Percentiles rank a stretch among this genome's conserved stretches.
Conservation (phyloP, 2,113 vertebrate genomes). For the Uropsilus gracilis region DNA sequence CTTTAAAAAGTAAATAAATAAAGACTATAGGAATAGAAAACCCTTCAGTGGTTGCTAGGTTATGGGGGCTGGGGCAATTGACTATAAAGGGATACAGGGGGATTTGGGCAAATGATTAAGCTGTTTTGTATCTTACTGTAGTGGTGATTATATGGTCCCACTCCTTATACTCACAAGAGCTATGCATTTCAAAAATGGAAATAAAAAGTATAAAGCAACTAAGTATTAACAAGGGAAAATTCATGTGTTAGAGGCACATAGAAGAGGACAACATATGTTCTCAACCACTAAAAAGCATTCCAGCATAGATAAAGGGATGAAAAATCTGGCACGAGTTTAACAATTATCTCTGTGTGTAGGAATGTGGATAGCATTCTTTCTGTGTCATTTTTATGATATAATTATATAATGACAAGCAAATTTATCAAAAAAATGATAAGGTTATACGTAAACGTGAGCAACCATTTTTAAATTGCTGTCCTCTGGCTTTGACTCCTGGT, state of each 20-base stretch:
- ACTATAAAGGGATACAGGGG: background rate
- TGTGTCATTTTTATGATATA: background rate
- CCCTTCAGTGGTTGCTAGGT: background rate
- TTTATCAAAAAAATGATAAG: background rate
- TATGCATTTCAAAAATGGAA: background rate
- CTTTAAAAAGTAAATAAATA: too few species aligned
- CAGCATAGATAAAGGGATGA: background rate
- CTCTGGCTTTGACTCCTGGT: rapidly evolving
- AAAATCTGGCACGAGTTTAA: background rate
- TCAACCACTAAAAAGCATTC: background rate
- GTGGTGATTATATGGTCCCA: background rate
- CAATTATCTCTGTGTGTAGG: background rate
- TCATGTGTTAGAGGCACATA: background rate
- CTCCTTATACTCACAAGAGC: background rate
- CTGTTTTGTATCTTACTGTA: background rate
- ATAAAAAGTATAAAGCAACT: background rate
- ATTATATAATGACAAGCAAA: background rate
- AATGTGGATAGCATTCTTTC: background rate
- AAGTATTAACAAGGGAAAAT: background rate
- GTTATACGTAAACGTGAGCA: background rate
- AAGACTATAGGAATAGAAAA: background rate
- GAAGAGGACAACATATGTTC: background rate
- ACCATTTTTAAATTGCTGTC: background rate
- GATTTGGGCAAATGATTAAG: background rate
- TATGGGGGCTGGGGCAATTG: background rate